phyloP scores from a whole-genome alignment of 2,888 invertebrate species.

The Xestia rhomboidea region DNA sequence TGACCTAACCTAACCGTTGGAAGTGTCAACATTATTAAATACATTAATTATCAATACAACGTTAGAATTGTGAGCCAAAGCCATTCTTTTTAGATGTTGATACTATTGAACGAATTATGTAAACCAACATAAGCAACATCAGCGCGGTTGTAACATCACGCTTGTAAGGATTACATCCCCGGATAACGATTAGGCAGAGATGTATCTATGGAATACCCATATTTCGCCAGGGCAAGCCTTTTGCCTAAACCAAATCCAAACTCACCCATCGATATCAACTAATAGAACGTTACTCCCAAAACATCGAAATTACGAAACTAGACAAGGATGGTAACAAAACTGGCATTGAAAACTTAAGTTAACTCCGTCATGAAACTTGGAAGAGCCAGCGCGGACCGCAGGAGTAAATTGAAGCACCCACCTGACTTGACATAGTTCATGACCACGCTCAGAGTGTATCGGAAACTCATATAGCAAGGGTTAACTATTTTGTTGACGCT shows the following conservation, averaged over 20 bases:
- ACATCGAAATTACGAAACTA: neutral
- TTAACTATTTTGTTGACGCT: constrained; percentile 24
- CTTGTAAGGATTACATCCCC: neutral
- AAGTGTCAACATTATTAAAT: neutral
- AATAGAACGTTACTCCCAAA: neutral
- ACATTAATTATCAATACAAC: no score
- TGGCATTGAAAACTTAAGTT: neutral
- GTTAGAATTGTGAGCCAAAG: no score
- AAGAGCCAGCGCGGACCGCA: neutral
- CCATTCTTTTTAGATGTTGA: neutral
- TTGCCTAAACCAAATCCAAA: neutral
- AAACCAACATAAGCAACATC: neutral
- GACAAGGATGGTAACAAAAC: neutral
- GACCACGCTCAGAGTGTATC: constrained; percentile 22
- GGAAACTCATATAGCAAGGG: constrained; percentile 34
- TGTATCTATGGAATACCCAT: neutral
- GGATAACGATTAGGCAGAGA: neutral
- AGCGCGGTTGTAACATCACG: neutral
- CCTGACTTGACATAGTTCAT: constrained; percentile 12
- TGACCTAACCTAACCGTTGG: no score
- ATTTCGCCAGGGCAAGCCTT: neutral
- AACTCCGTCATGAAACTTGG: neutral
- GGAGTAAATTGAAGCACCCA: constrained; percentile 5
- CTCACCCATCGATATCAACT: neutral
- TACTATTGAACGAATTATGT: neutral